A percentile compares a stretch with the other conserved stretches of the same genome.
Evolutionary conservation across 1,140 invertebrate species (phyloP).

Genomic region (Brachionus rotundiformis): DNA sequence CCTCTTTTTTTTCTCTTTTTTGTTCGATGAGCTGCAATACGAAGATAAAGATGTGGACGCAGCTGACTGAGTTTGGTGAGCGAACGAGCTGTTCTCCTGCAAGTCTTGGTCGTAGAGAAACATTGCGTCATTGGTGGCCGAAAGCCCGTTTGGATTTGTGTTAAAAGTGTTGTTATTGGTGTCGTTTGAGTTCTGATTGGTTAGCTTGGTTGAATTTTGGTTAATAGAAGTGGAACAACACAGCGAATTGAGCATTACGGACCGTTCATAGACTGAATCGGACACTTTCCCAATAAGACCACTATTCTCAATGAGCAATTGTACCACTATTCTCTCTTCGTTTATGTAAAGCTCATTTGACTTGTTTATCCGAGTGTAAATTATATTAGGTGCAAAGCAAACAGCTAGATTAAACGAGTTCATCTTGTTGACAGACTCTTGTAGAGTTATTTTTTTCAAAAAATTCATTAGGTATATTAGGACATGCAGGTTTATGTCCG

Average conservation of each 20-base stretch:
- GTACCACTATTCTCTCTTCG: slow-evolving; percentile 42
- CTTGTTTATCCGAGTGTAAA: slow-evolving; percentile 48
- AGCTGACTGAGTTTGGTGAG: neutral
- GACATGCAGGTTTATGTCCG: slow-evolving; percentile 36
- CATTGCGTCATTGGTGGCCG: slow-evolving; percentile 21
- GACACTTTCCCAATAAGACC: slow-evolving; percentile 45
- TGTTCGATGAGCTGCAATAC: slow-evolving; percentile 22
- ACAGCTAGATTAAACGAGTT: slow-evolving; percentile 50
- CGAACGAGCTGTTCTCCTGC: slow-evolving; percentile 31
- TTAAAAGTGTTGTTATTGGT: slow-evolving; percentile 38
- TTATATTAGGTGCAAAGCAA: slow-evolving; percentile 49
- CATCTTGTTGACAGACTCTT: slow-evolving; percentile 47
- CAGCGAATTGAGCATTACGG: slow-evolving; percentile 45
- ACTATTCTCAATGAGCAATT: slow-evolving; percentile 48
- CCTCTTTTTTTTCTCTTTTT: slow-evolving; percentile 49
- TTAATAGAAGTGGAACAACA: slow-evolving; percentile 35
- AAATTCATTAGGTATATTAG: slow-evolving; percentile 42
- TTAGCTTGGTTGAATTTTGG: neutral
- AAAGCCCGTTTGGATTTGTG: slow-evolving; percentile 11
- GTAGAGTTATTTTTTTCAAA: slow-evolving; percentile 28
- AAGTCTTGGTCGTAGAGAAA: slow-evolving; percentile 10
- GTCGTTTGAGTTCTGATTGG: neutral
- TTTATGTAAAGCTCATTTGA: slow-evolving; percentile 48
- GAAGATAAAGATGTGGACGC: slow-evolving; percentile 34
- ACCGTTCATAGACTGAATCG: slow-evolving; percentile 42